Evolutionary conservation across 2,113 vertebrate species (phyloP).

Genomic region (Sapayoa aenigma): DNA sequence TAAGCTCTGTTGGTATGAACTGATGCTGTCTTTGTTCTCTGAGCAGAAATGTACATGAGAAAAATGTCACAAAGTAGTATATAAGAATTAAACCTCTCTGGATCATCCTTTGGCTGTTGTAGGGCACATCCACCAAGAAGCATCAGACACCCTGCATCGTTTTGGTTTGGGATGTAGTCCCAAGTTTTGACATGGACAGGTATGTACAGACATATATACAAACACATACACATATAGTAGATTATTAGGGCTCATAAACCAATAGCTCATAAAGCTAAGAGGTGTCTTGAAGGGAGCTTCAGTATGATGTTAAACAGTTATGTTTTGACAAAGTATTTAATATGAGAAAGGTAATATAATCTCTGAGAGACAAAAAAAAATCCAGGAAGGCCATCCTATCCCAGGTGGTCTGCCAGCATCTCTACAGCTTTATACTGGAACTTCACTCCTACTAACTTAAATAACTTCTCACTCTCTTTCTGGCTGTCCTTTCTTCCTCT

Average conservation of each 20-base stretch:
- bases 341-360: background rate
- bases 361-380: background rate
- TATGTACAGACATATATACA: background rate
- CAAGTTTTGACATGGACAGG: background rate
- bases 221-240: background rate
- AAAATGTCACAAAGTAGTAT: background rate
- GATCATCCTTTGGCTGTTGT: background rate
- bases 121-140: background rate
- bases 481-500: background rate
- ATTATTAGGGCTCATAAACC: background rate
- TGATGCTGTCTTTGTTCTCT: background rate
- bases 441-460: background rate
- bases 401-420: background rate
- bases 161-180: background rate
- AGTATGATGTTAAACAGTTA: background rate
- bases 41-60: background rate
- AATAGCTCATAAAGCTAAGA: background rate
- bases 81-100: background rate
- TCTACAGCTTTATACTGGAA: background rate
- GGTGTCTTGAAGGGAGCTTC: background rate
- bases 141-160: accelerated
- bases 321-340: background rate
- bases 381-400: too few relatives aligned
- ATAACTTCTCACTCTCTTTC: background rate
- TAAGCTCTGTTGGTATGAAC: background rate